These are phyloP conservation scores for Syngnathus acus DNA, from an alignment of 2,797 vertebrate genomes.

Conservation along the genomic window DNA sequence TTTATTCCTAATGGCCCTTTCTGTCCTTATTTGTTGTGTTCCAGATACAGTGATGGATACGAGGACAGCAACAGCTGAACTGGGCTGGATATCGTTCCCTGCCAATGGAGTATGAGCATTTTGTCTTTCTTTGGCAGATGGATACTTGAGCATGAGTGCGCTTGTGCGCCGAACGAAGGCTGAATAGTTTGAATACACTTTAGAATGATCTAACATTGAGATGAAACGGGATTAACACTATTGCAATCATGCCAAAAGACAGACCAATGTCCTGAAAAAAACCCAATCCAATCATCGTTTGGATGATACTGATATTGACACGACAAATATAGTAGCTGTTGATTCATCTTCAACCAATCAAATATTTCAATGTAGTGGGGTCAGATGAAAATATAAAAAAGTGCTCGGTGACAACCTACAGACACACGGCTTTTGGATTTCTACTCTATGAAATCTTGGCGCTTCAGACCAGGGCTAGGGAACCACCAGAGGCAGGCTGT, in stretches of 20 bases:
- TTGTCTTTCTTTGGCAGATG: slow-evolving; percentile 16
- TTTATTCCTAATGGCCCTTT: slow-evolving; percentile 21
- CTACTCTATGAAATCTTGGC: no score
- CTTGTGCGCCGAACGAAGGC: slow-evolving; percentile 27
- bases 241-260: neutral
- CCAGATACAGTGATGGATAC: slow-evolving; percentile 80
- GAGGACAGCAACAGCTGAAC: slow-evolving; percentile 76
- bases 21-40: slow-evolving; percentile 50
- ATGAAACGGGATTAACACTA: neutral
- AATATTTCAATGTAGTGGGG: no score
- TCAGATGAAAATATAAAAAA: no score
- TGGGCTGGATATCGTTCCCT: slow-evolving; percentile 80
- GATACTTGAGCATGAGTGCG: slow-evolving; percentile 17
- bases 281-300: no score
- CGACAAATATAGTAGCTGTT: no score
- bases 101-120: slow-evolving; percentile 74
- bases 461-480: no score
- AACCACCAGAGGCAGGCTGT: no score
- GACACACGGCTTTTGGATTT: no score
- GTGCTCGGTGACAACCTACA: no score
- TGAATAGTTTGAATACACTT: slow-evolving; percentile 47
- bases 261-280: neutral
- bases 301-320: no score
- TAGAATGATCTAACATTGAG: slow-evolving; percentile 41
- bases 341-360: no score